These are phyloP conservation scores for Drosophila quadrilineata DNA, from an alignment of 1,140 invertebrate species.

Conservation along the genomic window DNA sequence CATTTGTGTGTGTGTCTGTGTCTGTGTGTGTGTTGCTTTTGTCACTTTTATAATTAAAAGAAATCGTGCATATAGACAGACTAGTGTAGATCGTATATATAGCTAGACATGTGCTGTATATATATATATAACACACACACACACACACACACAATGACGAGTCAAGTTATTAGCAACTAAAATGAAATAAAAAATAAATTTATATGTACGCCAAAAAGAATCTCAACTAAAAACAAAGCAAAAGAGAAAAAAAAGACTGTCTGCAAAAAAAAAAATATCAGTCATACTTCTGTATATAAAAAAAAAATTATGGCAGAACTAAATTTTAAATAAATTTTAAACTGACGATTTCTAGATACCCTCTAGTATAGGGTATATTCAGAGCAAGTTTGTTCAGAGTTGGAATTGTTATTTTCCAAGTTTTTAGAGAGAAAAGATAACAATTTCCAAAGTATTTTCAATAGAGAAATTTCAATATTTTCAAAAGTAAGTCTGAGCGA, in stretches of 20 bases:
- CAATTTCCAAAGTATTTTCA: too few species aligned
- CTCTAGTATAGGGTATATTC: too few species aligned
- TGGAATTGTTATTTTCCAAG: too few species aligned
- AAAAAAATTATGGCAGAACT: too few species aligned
- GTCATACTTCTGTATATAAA: too few species aligned
- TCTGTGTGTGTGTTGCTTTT: conserved; percentile 41
- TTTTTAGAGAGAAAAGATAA: too few species aligned
- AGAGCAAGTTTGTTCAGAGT: too few species aligned
- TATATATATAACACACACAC: conserved; percentile 2
- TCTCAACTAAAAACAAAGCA: conserved; percentile 24
- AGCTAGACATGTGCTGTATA: neutral
- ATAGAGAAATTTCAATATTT: too few species aligned
- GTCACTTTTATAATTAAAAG: conserved; percentile 74
- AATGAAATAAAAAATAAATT: conserved; percentile 11
- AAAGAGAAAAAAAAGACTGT: conserved; percentile 3
- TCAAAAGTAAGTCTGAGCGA: too few species aligned
- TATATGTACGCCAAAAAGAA: conserved; percentile 10
- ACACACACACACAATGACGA: conserved; percentile 26
- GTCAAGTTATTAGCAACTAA: conserved; percentile 49
- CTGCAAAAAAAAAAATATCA: too few species aligned
- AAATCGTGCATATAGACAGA: conserved; percentile 47
- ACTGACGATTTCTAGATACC: neutral
- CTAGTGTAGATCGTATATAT: conserved; percentile 42
- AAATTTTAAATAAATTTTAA: neutral
- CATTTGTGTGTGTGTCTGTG: conserved; percentile 17